phyloP scores from a whole-genome alignment of 2,888 invertebrate genomes.

The Chymomyza procnemis region DNA sequence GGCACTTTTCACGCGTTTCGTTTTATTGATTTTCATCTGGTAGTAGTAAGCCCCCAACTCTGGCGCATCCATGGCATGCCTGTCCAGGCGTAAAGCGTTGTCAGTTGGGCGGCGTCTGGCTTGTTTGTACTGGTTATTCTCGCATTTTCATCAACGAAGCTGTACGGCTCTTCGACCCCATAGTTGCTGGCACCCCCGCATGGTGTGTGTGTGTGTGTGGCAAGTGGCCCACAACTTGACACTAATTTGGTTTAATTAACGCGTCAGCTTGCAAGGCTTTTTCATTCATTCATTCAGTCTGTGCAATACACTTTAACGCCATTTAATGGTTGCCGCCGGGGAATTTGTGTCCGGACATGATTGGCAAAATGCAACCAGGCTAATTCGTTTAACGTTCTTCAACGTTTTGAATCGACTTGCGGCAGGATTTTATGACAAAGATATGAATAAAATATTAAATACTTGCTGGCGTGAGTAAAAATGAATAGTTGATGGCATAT shows the following conservation, averaged over 20 bases:
- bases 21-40: constrained; percentile 59
- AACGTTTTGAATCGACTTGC: neutral
- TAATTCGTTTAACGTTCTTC: neutral
- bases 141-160: constrained; percentile 58
- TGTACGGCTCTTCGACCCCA: constrained; percentile 40
- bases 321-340: neutral
- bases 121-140: constrained; percentile 50
- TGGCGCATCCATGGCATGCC: neutral
- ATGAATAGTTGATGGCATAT: neutral
- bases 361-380: neutral
- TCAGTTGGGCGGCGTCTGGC: constrained; percentile 5
- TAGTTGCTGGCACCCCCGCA: constrained; percentile 1
- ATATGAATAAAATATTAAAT: neutral
- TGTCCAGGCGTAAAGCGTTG: neutral
- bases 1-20: constrained; percentile 52
- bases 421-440: neutral
- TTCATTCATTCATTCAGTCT: neutral
- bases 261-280: constrained; percentile 36
- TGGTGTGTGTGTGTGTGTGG: neutral
- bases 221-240: constrained; percentile 37
- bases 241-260: constrained; percentile 66
- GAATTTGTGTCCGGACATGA: neutral
- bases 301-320: neutral
- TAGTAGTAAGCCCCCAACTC: neutral
- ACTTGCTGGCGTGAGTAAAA: neutral